Evolutionary conservation across 2,888 invertebrate genomes (phyloP), one percentile per base, ranked within the genome.

Genomic region (Zele albiditarsus): DNA sequence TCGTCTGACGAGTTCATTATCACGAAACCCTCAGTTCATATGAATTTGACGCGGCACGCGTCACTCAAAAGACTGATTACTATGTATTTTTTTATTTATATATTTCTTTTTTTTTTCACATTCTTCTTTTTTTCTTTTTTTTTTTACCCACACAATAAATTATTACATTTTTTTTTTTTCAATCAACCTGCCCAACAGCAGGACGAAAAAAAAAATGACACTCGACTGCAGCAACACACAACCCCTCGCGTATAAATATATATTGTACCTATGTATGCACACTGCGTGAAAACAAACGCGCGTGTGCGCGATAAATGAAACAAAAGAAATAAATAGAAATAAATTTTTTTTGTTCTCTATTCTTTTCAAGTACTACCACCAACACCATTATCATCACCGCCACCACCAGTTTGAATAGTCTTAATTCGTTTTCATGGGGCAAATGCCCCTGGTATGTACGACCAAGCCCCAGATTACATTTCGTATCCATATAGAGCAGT

Each of bases 341-440:
- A 73, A 77, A 65, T 70, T 27, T 70, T 57, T 38, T 69, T 53
- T 28, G 57, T 23, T 57, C n/a, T 68, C 73, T 53, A 53, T 53
- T 53, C 53, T 53, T 53, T 53, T 53, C 53, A 53, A 53, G 53
- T 20, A 53, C 71, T 70, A 78, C 68, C 74, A 73, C 75, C 77
- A 74, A 8, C 38, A 78, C 68, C 74, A 73, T 74, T 76, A 74
- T 12, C 38, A 38, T 38, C 38, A 38, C 12, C 72, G 77, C 68
- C 74, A 73, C 76, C 77, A 74, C 75, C 77, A 77, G 63, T 82
- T 82, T 81, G 77, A 84, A 82, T 81, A 78, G 77, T 76, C 74
- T 77, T 79, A 81, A 84, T 82, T 84, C 83, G 78, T 84, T 83
- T 84, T 79, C 81, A 83, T 74, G 81, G 74, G 58, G 68, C 42